Conservation (phyloP, 2,797 vertebrate species). For the Enteromius unitaeniatus region DNA sequence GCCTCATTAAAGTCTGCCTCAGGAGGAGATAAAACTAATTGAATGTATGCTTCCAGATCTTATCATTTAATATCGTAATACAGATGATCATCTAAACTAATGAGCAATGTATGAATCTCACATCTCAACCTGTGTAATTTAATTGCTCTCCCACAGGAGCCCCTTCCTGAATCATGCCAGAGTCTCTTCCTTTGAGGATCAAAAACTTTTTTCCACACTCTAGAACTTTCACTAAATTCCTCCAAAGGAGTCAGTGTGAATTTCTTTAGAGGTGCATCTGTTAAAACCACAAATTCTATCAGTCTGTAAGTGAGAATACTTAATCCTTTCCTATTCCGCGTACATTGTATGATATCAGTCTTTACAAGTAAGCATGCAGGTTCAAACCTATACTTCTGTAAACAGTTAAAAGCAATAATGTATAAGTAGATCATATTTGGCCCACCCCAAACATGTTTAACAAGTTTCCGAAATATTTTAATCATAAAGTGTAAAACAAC, state of each 20-base stretch:
- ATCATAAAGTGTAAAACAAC: neutral
- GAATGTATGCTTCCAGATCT: neutral
- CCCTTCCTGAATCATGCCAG: slow-evolving; percentile 14
- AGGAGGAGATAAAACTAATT: slow-evolving; percentile 7
- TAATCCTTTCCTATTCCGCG: slow-evolving; percentile 36
- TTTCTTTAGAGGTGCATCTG: slow-evolving; percentile 59
- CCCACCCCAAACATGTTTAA: neutral
- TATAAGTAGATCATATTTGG: neutral
- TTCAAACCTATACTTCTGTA: neutral
- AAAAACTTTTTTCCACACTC: slow-evolving; percentile 62
- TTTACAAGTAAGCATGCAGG: slow-evolving; percentile 17
- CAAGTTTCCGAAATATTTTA: neutral
- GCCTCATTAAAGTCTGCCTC: slow-evolving; percentile 10
- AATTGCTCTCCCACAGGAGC: slow-evolving; percentile 4
- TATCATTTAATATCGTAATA: neutral
- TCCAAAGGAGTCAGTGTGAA: slow-evolving; percentile 57
- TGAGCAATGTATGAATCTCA: slow-evolving; percentile 4
- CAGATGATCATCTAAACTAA: slow-evolving; percentile 3
- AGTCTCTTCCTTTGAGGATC: slow-evolving; percentile 47
- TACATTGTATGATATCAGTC: slow-evolving; percentile 45
- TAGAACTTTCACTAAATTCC: slow-evolving; percentile 44
- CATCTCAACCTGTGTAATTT: neutral
- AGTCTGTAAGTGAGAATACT: slow-evolving; percentile 59
- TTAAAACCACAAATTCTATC: slow-evolving; percentile 51
- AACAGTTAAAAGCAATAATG: slow-evolving; percentile 1